Evolutionary conservation across 2,888 invertebrate species (phyloP).

Genomic region (Crematogaster levior): DNA sequence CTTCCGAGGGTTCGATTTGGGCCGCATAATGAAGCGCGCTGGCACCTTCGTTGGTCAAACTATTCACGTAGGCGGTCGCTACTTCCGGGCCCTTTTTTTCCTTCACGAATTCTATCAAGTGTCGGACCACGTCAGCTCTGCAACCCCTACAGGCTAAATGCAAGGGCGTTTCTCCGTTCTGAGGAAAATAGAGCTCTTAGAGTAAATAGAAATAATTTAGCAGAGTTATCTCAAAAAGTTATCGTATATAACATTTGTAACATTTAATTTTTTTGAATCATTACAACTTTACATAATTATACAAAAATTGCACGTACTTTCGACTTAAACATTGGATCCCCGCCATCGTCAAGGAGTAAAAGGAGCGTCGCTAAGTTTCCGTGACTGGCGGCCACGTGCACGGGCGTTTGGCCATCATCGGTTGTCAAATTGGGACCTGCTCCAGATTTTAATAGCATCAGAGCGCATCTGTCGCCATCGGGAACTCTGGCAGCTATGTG

Average conservation of each 20-base stretch:
- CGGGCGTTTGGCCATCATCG: conserved; percentile 98
- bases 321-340: conserved; percentile 96
- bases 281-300: background rate
- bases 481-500: conserved; percentile 98
- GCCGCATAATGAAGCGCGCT: conserved; percentile 98
- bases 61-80: conserved; percentile 94
- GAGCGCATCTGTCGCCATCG: conserved; percentile 96
- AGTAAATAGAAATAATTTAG: conserved; percentile 3
- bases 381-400: conserved; percentile 97
- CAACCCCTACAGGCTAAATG: conserved; percentile 97
- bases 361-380: conserved; percentile 95
- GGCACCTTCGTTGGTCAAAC: conserved; percentile 96
- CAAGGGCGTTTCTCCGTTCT: conserved; percentile 98
- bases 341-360: conserved; percentile 96
- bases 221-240: background rate
- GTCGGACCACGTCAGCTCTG: conserved; percentile 93
- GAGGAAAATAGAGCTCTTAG: conserved; percentile 52
- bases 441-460: conserved; percentile 99
- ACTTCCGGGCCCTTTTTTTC: conserved; percentile 91
- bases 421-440: conserved; percentile 98
- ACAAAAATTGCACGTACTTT: conserved; percentile 88
- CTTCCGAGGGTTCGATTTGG: conserved; percentile 94
- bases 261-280: background rate
- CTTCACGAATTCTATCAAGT: conserved; percentile 94
- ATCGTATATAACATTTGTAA: background rate